Evolutionary conservation across 2,797 vertebrate genomes (phyloP), one percentile per base, ranked within the genome.

Genomic region (Crossoptilon crossoptilon): DNA sequence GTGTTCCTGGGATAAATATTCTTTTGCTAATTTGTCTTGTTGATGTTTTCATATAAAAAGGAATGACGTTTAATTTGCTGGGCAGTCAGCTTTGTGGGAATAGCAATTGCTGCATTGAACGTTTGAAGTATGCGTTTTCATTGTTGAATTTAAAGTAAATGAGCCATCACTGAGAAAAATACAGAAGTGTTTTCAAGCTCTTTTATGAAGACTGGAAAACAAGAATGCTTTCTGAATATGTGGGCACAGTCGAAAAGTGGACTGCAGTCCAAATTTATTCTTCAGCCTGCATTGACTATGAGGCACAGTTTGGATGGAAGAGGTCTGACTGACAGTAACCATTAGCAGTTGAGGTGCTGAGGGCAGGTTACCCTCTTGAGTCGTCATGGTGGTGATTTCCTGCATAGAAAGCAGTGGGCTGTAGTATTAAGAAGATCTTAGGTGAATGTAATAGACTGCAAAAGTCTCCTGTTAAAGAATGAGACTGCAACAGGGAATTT

Each of bases 101-200:
- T 14, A 53, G 71, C 14, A 68, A 0, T 78, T 85, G 37, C 51
- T 76, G 46, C 23, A 2, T 16, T 76, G 77, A 55, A 59, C 29
- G 8, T 80, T 81, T 73, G 59, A 84, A 74, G 63, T 56, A 48
- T 6, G 10, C 31, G 3, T 86, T 82, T 92, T 83, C 31, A 10
- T 49, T 83, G 71, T 77, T 80, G 75, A 80, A 71, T 83, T 85
- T 29, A 71, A 94, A 92, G 27, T 74, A 90, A 84, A 71, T 87
- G 84, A 92, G 11, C 18, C 33, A 35, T 90, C 22, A 16, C 31
- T 44, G 33, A 49, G 49, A 55, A 84, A 64, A 83, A 41, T n/a
- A 15, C 3, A 35, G 66, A 17, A 64, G 3, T 6, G 0, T 88
- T 77, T 89, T 83, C 33, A 68, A 49, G 8, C 33, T 70, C 37